phyloP scores from a whole-genome alignment of 2,113 vertebrate genomes.

The Procavia capensis region DNA sequence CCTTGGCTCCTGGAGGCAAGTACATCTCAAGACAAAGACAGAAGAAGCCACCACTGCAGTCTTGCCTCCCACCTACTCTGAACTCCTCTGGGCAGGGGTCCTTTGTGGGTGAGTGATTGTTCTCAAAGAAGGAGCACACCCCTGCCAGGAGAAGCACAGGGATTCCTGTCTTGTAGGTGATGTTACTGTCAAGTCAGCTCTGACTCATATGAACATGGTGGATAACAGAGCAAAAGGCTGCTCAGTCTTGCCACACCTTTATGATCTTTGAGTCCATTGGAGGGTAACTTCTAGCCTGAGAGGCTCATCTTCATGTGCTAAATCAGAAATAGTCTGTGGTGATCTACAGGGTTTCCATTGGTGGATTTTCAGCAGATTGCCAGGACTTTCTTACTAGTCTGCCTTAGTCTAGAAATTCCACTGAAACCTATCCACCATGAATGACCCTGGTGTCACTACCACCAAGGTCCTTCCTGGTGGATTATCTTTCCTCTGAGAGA shows the following conservation, averaged over 20 bases:
- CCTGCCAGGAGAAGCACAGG: not conserved
- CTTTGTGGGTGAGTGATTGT: not conserved
- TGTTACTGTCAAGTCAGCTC: not conserved
- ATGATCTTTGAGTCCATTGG: too few relatives aligned
- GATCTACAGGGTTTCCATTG: too few relatives aligned
- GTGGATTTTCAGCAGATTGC: too few relatives aligned
- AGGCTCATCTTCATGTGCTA: too few relatives aligned
- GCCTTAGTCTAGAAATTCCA: too few relatives aligned
- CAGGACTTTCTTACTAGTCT: too few relatives aligned
- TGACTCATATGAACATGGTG: not conserved
- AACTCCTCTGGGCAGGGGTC: not conserved
- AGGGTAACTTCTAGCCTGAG: too few relatives aligned
- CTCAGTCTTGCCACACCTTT: too few relatives aligned
- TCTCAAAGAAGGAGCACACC: not conserved
- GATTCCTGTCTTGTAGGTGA: not conserved
- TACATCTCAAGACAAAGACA: not conserved
- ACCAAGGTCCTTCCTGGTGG: not conserved
- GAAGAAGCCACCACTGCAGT: rapidly evolving
- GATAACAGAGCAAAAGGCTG: not conserved
- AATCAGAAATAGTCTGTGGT: too few relatives aligned
- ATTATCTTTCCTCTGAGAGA: not conserved
- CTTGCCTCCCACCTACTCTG: not conserved
- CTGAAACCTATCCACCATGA: too few relatives aligned
- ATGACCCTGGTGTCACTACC: not conserved
- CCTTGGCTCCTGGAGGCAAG: not conserved